These are phyloP conservation scores for Drosophila equinoxialis DNA, from an alignment of 1,140 invertebrate species.

Conservation along the genomic window DNA sequence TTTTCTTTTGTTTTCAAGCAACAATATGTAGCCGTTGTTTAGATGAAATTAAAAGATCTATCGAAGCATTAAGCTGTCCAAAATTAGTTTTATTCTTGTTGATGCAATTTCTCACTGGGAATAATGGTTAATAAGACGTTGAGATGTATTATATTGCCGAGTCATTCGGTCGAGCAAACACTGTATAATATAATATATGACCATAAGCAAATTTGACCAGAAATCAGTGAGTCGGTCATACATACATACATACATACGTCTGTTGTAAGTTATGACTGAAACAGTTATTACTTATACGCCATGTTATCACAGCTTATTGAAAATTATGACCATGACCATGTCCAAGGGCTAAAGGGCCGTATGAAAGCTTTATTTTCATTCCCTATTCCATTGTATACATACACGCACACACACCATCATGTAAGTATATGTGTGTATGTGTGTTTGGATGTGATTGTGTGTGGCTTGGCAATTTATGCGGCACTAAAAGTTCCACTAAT, in stretches of 20 bases:
- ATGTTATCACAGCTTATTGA: constrained; percentile 70
- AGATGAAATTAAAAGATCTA: neutral
- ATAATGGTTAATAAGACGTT: constrained; percentile 8
- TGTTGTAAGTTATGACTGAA: constrained; percentile 39
- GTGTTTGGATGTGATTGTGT: constrained; percentile 20
- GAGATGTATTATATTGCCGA: neutral
- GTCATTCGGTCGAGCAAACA: constrained; percentile 4
- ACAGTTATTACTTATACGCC: constrained; percentile 67
- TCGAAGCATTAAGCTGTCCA: neutral
- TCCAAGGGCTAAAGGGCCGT: constrained; percentile 16
- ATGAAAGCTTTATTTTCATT: constrained; percentile 47
- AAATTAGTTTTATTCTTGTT: neutral
- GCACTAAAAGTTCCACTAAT: constrained; percentile 74
- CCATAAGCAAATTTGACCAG: constrained; percentile 40
- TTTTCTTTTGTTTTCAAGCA: too few relatives aligned
- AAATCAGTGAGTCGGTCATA: constrained; percentile 24
- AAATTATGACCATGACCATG: constrained; percentile 55
- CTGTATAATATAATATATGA: constrained; percentile 45
- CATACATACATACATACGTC: neutral
- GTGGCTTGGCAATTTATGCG: constrained; percentile 58
- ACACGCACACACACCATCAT: constrained; percentile 26
- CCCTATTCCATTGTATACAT: neutral
- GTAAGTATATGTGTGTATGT: constrained; percentile 10
- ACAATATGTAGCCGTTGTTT: too few relatives aligned
- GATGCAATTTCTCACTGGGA: neutral